Conservation (phyloP, 2,113 vertebrate species). For the Mionectes macconnelli region DNA sequence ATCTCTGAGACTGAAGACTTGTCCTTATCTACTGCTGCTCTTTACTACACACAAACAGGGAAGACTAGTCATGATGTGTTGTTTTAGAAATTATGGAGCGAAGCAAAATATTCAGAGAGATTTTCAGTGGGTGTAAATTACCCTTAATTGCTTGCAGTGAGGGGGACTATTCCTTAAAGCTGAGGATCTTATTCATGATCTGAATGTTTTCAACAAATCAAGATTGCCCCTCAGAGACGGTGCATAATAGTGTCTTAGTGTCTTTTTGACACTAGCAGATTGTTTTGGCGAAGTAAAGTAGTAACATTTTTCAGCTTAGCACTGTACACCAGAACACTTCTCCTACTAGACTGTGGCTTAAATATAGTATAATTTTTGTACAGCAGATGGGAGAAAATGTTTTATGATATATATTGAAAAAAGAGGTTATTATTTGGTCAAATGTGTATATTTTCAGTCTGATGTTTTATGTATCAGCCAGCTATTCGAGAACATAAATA, state of each 20-base stretch:
- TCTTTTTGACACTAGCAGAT: constrained; percentile 43
- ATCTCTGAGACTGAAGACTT: background rate
- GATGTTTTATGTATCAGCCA: background rate
- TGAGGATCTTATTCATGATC: constrained; percentile 34
- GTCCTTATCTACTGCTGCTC: background rate
- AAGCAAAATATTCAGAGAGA: constrained; percentile 58
- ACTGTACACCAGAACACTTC: background rate
- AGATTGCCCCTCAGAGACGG: constrained; percentile 11
- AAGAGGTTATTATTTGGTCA: background rate
- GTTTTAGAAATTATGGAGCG: background rate
- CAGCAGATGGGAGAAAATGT: constrained; percentile 5
- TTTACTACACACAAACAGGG: background rate
- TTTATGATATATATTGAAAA: background rate
- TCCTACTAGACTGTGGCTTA: background rate
- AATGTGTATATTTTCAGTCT: background rate
- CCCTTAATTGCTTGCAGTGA: constrained; percentile 45
- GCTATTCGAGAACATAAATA: background rate
- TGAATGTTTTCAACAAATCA: constrained; percentile 28
- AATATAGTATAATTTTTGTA: constrained; percentile 12
- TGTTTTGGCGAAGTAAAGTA: background rate
- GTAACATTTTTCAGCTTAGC: constrained; percentile 11
- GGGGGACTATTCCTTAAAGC: constrained; percentile 8
- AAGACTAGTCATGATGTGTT: background rate
- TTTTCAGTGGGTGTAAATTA: constrained; percentile 59
- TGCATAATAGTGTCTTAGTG: background rate